Conservation (phyloP, 2,113 vertebrate species). For the Coturnix japonica region DNA sequence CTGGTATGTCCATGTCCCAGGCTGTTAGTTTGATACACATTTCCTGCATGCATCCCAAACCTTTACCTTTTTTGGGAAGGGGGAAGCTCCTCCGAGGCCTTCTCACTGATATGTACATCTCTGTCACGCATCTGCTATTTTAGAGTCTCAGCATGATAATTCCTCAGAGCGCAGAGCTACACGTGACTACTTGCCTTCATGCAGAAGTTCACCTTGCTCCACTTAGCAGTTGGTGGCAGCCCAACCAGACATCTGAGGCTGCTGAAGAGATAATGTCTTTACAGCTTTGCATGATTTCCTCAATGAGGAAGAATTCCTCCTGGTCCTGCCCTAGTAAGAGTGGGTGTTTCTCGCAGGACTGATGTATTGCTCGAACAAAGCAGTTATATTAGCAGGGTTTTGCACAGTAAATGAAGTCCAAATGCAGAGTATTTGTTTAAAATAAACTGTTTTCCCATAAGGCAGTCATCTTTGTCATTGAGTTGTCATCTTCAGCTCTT, state of each 20-base stretch:
- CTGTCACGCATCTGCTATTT: neutral
- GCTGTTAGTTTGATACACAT: neutral
- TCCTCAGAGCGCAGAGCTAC: neutral
- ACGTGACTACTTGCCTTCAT: neutral
- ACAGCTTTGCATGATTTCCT: neutral
- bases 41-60: accelerated
- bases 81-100: neutral
- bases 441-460: neutral
- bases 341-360: neutral
- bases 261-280: neutral
- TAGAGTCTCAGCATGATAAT: neutral
- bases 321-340: neutral
- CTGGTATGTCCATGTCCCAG: accelerated
- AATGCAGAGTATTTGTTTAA: neutral
- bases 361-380: neutral
- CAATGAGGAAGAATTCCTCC: slow-evolving; percentile 1
- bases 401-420: neutral
- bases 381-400: neutral
- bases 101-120: neutral
- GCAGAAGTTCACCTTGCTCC: slow-evolving; percentile 50
- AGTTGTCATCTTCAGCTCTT: neutral
- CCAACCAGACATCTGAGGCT: neutral
- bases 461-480: neutral
- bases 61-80: neutral
- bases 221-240: neutral